Evolutionary conservation across 2,888 invertebrate genomes (phyloP), one percentile per base, ranked within the genome.

Genomic region (Drosophila atroscutellata): DNA sequence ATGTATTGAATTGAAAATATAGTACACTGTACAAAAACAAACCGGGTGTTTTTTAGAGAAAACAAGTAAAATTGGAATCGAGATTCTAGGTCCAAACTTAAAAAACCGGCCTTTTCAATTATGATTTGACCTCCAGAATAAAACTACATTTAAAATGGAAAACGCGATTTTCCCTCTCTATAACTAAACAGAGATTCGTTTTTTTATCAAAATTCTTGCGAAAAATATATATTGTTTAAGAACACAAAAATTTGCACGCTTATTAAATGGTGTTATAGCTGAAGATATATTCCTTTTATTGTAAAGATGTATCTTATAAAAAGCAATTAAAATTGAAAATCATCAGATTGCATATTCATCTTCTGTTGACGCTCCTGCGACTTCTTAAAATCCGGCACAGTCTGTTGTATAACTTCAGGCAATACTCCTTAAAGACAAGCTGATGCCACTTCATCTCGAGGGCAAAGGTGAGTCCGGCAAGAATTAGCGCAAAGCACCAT

Each of bases 401-500:
- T 2, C 34, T 42, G 1, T 34, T 20, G 32, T 54, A 55, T n/a
- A 49, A 15, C 11, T 36, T 37, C 0, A 9, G 50, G 24, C 49
- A n/a, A 34, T n/a, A 24, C 0, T 24, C 5, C 3, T 30, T 6
- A n/a, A 32, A 26, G 11, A 47, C 47, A 13, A 63, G 51, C 28
- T 82, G 51, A 49, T 76, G 57, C 78, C 80, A 87, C 32, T 89
- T 89, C 71, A 90, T 63, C 57, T 91, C 91, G 0, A 78, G 32
- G 4, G 72, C 72, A 57, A 91, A 91, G 0, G 65, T 55, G 0
- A 90, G 2, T 2, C 87, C 85, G 0, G 89, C 70, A 1, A 84
- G 9, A 2, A 80, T 18, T 0, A 89, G 37, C 0, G 90, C 91
- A 0, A 76, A 5, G 36, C 88, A 87, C 91, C 91, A 92, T 13